Conservation (phyloP, 2,113 vertebrate species). For the Colaptes auratus region DNA sequence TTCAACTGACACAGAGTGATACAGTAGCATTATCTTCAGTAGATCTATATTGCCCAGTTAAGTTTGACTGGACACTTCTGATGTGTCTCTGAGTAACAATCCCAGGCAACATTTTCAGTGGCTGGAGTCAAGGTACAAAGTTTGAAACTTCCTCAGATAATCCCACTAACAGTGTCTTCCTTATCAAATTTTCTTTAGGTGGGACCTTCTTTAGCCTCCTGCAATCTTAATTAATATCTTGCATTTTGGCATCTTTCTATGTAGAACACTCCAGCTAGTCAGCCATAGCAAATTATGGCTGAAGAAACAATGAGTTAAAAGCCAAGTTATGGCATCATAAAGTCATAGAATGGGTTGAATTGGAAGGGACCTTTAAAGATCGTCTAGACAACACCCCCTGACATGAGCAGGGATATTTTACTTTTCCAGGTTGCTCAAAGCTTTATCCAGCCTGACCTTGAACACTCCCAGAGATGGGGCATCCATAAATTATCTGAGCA, state of each 20-base stretch:
- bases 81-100: background rate
- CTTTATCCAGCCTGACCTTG: too few species aligned
- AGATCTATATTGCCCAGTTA: background rate
- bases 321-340: background rate
- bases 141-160: background rate
- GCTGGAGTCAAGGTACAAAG: background rate
- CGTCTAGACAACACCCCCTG: fast-evolving
- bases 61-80: background rate
- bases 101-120: background rate
- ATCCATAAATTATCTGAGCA: background rate
- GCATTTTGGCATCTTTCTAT: background rate
- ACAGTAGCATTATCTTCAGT: background rate
- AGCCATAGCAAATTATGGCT: background rate
- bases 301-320: background rate
- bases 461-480: too few species aligned
- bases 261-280: background rate
- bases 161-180: background rate
- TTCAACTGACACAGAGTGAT: background rate
- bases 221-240: background rate
- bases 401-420: background rate
- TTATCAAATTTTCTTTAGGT: background rate
- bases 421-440: background rate
- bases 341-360: background rate
- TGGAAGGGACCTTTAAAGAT: background rate
- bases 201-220: background rate